phyloP scores from a whole-genome alignment of 1,140 invertebrate species.

The Eubasilissa regina region DNA sequence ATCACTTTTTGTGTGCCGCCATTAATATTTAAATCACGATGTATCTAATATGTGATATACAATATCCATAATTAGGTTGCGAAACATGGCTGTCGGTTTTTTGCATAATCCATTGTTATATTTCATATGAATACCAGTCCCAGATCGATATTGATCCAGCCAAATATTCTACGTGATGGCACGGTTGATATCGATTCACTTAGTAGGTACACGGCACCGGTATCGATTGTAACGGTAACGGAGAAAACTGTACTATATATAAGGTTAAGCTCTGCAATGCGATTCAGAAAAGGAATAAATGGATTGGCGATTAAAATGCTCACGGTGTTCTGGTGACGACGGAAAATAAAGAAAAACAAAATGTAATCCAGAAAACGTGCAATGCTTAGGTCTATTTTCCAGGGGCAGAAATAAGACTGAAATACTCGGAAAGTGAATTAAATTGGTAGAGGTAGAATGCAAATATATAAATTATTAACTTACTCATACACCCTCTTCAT shows the following conservation, averaged over 20 bases:
- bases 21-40: no score
- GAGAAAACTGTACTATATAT: not conserved
- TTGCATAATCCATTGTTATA: no score
- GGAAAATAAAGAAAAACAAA: slow-evolving; percentile 1
- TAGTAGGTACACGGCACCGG: not conserved
- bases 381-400: not conserved
- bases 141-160: no score
- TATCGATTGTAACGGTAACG: not conserved
- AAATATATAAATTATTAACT: no score
- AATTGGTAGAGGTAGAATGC: not conserved
- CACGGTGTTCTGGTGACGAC: not conserved
- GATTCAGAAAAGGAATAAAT: not conserved
- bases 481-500: no score
- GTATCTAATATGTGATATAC: no score
- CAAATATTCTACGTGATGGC: slow-evolving; percentile 3
- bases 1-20: no score
- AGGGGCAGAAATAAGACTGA: not conserved
- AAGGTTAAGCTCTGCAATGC: not conserved
- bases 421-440: slow-evolving; percentile 5
- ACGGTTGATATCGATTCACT: not conserved
- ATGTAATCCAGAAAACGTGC: not conserved
- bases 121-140: no score
- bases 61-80: no score
- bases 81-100: no score
- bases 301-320: slow-evolving; percentile 16